Evolutionary conservation across 2,797 vertebrate genomes (phyloP), one percentile per base, ranked within the genome.

Genomic region (Periophthalmus magnuspinnatus): DNA sequence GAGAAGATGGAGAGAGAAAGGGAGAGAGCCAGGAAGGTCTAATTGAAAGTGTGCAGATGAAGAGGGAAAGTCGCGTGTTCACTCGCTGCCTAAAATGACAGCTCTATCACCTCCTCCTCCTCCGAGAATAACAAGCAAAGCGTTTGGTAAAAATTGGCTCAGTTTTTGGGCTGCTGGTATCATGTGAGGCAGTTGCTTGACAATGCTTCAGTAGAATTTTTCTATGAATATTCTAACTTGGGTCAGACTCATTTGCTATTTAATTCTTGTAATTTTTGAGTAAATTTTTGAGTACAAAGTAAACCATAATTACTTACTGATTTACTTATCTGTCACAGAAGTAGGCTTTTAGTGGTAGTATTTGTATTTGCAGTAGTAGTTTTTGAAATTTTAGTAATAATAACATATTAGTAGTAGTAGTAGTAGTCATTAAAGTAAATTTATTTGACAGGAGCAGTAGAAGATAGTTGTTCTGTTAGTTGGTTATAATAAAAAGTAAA

Each of bases 41-140:
- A 83, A 88, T 77, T 80, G 79, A 85, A 45, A 82, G 47, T 68
- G 59, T 80, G 81, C 57, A 73, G 70, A 84, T 72, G 73, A 77
- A 84, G 74, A 24, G 59, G 47, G 61, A 28, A 74, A 82, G 74
- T 81, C 72, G 38, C 67, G 76, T 28, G 63, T 78, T 82, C 57
- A 55, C 81, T 80, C 33, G 79, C 50, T 4, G 0, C 64, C 75
- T 36, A 66, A 58, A 52, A 68, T 9, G 11, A 33, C 68, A 38
- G 66, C 69, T 64, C 11, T 58, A 6, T 67, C 69, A 71, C 80
- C 67, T 69, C 67, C 45, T 50, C 34, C 78, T 72, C 77, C 19
- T 36, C 19, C 34, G 59, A 65, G 77, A 76, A 65, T 69, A 65
- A 75, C 72, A 74, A 75, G 74, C 69, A 68, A 48, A 63, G 59